Percentiles rank a stretch among this genome's conserved stretches.
Evolutionary conservation across 2,113 vertebrate species (phyloP).

Genomic region (Periophthalmus modestus): DNA sequence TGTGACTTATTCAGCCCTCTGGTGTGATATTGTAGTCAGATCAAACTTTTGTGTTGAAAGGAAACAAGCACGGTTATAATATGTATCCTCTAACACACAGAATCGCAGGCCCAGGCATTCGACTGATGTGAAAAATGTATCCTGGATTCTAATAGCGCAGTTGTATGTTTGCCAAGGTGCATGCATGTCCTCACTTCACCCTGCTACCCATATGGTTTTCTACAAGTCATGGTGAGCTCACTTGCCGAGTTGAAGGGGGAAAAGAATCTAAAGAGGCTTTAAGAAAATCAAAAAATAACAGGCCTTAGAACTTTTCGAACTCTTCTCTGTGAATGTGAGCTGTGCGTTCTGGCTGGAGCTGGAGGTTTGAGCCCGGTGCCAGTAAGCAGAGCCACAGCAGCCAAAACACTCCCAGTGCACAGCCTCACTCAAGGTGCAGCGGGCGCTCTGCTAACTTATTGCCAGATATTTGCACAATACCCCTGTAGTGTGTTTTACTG

Average conservation of each 20-base stretch:
- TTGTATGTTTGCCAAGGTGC: constrained; percentile 79
- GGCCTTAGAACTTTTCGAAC: constrained; percentile 52
- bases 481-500: constrained; percentile 45
- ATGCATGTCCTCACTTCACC: constrained; percentile 81
- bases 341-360: constrained; percentile 50
- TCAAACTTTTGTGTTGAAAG: constrained; percentile 19
- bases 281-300: constrained; percentile 31
- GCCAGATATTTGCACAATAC: constrained; percentile 56
- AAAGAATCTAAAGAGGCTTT: constrained; percentile 66
- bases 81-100: constrained; percentile 54
- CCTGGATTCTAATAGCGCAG: constrained; percentile 80
- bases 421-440: constrained; percentile 41
- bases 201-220: constrained; percentile 79
- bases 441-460: constrained; percentile 41
- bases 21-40: constrained; percentile 5
- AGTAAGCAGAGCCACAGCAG: constrained; percentile 55
- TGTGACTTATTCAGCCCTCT: constrained; percentile 4
- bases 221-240: constrained; percentile 76
- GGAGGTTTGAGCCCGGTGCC: constrained; percentile 49
- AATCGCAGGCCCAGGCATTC: constrained; percentile 65
- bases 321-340: constrained; percentile 37
- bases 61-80: constrained; percentile 31
- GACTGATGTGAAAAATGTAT: constrained; percentile 79
- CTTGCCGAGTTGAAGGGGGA: constrained; percentile 56
- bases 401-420: constrained; percentile 54